These are phyloP conservation scores for Chaetorhynchus papuensis DNA, from an alignment of 2,113 vertebrate species.

Conservation along the genomic window DNA sequence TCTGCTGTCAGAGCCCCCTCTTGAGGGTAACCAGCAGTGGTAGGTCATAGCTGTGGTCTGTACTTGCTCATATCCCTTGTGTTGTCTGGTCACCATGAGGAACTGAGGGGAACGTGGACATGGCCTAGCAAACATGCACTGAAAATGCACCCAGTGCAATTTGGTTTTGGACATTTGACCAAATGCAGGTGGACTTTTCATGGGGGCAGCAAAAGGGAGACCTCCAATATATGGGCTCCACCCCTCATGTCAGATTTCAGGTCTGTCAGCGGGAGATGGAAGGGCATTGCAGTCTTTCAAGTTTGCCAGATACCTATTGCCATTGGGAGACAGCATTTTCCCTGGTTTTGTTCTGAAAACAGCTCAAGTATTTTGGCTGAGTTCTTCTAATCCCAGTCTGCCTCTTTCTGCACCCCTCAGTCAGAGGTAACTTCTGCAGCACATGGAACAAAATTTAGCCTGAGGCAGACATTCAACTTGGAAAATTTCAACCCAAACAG, in stretches of 20 bases:
- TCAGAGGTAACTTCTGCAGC: not conserved
- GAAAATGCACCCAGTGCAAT: not conserved
- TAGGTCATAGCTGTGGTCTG: not conserved
- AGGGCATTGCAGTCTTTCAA: not conserved
- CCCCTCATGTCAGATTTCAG: not conserved
- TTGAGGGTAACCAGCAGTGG: not conserved
- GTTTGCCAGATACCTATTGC: not conserved
- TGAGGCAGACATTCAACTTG: slow-evolving; percentile 16
- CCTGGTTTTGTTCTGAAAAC: not conserved
- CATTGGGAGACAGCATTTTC: not conserved
- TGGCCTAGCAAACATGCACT: not conserved
- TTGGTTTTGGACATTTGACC: not conserved
- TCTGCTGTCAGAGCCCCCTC: not conserved
- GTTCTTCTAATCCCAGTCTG: not conserved
- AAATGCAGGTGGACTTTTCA: not conserved
- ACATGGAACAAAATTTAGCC: slow-evolving; percentile 20
- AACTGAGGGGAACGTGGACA: not conserved
- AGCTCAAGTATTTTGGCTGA: not conserved
- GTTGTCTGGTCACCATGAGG: not conserved
- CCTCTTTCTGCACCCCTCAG: not conserved
- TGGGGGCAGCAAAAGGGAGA: not conserved
- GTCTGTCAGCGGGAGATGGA: not conserved
- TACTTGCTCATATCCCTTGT: rapidly evolving
- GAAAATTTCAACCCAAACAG: slow-evolving; percentile 45
- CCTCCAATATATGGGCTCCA: not conserved